Conservation (phyloP, 2,113 vertebrate genomes). For the Orientallactaga bullata region DNA sequence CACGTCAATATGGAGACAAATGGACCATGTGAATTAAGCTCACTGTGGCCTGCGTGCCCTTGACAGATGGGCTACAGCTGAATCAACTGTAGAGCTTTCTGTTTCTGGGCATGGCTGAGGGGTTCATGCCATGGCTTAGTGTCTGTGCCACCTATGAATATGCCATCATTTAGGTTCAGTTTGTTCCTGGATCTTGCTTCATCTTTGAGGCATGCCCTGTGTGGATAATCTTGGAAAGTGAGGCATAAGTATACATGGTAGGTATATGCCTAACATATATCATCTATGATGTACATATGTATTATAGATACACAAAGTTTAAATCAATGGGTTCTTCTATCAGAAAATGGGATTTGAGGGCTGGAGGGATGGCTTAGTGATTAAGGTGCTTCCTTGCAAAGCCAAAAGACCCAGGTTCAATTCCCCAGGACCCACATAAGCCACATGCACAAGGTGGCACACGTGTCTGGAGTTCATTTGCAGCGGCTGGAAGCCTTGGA, state of each 20-base stretch:
- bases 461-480: no score
- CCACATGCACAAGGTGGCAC: no score
- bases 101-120: constrained; percentile 48
- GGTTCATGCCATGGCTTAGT: constrained; percentile 11
- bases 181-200: background rate
- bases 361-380: no score
- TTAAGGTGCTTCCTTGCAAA: no score
- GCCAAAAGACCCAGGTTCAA: no score
- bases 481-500: no score
- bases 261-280: background rate
- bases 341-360: constrained; percentile 29
- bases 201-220: background rate
- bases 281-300: background rate
- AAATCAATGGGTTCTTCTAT: background rate
- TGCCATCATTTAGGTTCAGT: background rate
- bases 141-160: constrained; percentile 44
- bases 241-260: background rate
- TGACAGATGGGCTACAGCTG: constrained; percentile 65
- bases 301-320: background rate
- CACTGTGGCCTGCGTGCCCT: background rate
- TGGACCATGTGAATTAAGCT: background rate
- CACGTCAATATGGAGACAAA: constrained; percentile 4
- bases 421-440: no score
- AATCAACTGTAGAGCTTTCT: constrained; percentile 35
- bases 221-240: background rate